phyloP scores from a whole-genome alignment of 2,888 invertebrate genomes.

The Cybosia mesomella region DNA sequence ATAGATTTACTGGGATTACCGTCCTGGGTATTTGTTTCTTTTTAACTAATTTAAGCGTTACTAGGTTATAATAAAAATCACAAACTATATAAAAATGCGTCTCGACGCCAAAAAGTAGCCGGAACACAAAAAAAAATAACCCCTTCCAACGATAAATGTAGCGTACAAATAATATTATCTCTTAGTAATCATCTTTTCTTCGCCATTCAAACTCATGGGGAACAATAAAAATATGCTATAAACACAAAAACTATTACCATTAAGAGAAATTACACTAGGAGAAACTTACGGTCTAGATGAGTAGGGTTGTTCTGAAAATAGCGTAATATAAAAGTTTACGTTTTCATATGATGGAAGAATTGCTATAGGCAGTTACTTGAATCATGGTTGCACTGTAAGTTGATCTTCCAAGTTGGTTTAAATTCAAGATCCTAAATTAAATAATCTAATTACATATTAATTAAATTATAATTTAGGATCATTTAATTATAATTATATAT shows the following conservation, averaged over 20 bases:
- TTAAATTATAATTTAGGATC: too few species aligned
- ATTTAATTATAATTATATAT: too few species aligned
- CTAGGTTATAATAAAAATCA: not conserved
- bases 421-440: too few species aligned
- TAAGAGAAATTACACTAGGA: constrained; percentile 32
- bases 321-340: not conserved
- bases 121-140: constrained; percentile 9
- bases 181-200: constrained; percentile 35
- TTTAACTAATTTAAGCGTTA: too few species aligned
- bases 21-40: too few species aligned
- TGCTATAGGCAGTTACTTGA: too few species aligned
- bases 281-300: constrained; percentile 31
- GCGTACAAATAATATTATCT: constrained; percentile 29
- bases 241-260: constrained; percentile 41
- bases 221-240: constrained; percentile 45
- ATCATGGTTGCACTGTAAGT: too few species aligned
- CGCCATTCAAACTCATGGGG: constrained; percentile 24
- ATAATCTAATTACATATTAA: too few species aligned
- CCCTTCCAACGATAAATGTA: constrained; percentile 21
- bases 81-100: not conserved
- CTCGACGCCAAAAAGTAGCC: not conserved
- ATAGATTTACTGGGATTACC: too few species aligned
- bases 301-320: not conserved
- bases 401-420: too few species aligned
- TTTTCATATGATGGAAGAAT: not conserved